Evolutionary conservation across 2,113 vertebrate species (phyloP).

Genomic region (Artemisiospiza belli): DNA sequence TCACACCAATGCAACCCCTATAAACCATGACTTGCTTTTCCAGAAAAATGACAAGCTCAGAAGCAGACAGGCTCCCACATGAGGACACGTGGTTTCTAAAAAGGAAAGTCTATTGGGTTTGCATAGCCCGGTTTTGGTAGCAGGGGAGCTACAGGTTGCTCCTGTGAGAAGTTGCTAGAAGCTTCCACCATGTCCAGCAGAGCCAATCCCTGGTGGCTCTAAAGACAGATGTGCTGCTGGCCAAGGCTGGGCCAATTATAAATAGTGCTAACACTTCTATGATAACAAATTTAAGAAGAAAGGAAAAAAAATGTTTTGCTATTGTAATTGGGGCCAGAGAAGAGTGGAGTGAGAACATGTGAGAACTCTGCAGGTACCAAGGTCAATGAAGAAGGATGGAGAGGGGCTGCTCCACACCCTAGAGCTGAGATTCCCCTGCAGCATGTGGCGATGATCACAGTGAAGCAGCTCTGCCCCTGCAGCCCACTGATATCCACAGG

Average conservation of each 20-base stretch:
- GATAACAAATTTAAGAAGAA: background rate
- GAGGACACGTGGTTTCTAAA: background rate
- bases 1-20: background rate
- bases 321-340: background rate
- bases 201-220: background rate
- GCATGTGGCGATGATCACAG: fast-evolving
- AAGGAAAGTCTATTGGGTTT: background rate
- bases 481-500: background rate
- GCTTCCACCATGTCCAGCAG: background rate
- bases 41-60: background rate
- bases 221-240: background rate
- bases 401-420: background rate
- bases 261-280: background rate
- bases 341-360: background rate
- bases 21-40: fast-evolving
- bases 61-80: background rate
- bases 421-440: background rate
- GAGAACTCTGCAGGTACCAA: background rate
- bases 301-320: background rate
- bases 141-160: background rate
- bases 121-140: background rate
- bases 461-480: background rate
- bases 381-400: background rate
- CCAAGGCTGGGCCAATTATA: background rate
- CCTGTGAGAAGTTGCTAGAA: background rate